Evolutionary conservation across 2,797 vertebrate species (phyloP).

Genomic region (Trachops cirrhosus): DNA sequence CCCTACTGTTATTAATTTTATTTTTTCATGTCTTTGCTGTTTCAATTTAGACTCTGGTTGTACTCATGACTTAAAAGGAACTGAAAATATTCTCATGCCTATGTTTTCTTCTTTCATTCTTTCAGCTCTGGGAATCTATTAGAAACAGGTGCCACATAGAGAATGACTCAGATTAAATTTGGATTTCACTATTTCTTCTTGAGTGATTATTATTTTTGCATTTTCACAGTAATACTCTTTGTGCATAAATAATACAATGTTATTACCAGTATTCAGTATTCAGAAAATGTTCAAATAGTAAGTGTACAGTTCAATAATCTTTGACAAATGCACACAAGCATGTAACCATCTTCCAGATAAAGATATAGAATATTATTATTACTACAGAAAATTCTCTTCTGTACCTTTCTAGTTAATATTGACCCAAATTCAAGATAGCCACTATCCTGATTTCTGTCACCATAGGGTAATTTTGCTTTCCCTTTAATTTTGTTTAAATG

Average conservation of each 20-base stretch:
- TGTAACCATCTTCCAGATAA: not conserved
- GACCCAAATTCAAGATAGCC: not conserved
- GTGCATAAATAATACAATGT: not conserved
- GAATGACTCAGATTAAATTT: conserved; percentile 13
- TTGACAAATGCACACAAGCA: not conserved
- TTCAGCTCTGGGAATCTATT: not conserved
- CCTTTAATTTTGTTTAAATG: not conserved
- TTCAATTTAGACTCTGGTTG: conserved; percentile 4
- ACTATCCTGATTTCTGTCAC: not conserved
- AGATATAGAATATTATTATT: not conserved
- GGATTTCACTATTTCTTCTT: not conserved
- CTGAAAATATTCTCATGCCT: not conserved
- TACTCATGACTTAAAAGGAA: conserved; percentile 8
- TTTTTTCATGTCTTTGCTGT: conserved; percentile 28
- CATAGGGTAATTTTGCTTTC: not conserved
- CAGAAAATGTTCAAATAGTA: not conserved
- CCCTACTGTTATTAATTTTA: conserved; percentile 20
- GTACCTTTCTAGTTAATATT: not conserved
- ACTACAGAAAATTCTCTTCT: not conserved
- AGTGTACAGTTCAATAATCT: not conserved
- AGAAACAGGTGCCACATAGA: not conserved
- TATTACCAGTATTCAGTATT: not conserved
- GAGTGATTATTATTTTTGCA: not conserved
- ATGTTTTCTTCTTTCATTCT: not conserved
- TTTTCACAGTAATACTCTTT: not conserved